Conservation (phyloP, 2,888 invertebrate genomes). For the Lumbricus terrestris region DNA sequence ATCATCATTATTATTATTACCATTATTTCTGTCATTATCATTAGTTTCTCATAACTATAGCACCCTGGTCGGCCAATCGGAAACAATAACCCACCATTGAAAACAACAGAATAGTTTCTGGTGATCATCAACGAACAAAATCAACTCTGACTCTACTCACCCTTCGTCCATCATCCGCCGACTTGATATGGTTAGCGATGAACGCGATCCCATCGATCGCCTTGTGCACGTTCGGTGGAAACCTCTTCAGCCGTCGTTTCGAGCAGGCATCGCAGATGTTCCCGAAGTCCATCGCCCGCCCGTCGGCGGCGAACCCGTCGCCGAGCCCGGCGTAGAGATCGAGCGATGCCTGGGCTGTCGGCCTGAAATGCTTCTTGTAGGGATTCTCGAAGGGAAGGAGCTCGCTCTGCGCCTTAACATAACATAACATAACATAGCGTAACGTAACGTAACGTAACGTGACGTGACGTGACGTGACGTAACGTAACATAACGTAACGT, state of each 20-base stretch:
- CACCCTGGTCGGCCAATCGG: no score
- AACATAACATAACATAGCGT: no score
- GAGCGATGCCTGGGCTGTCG: constrained; percentile 25
- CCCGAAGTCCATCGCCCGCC: constrained; percentile 4
- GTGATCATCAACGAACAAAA: no score
- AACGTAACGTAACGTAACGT: no score
- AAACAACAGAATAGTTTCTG: no score
- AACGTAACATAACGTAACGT: no score
- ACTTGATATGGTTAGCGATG: constrained; percentile 93
- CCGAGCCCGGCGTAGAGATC: neutral
- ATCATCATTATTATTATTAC: no score
- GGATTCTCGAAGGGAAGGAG: constrained; percentile 35
- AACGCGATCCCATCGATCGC: constrained; percentile 89
- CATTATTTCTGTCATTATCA: no score
- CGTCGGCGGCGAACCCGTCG: neutral
- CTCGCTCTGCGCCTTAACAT: constrained; percentile 34
- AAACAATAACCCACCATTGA: no score
- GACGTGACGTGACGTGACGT: no score
- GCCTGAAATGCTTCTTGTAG: constrained; percentile 32
- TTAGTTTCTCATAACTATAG: no score
- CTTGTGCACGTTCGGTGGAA: constrained; percentile 63
- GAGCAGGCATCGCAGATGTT: constrained; percentile 37
- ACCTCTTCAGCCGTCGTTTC: constrained; percentile 66
- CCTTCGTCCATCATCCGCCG: constrained; percentile 90
- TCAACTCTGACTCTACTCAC: constrained; percentile 66